Evolutionary conservation across 2,113 vertebrate species (phyloP).

Genomic region (Cathartes aura): DNA sequence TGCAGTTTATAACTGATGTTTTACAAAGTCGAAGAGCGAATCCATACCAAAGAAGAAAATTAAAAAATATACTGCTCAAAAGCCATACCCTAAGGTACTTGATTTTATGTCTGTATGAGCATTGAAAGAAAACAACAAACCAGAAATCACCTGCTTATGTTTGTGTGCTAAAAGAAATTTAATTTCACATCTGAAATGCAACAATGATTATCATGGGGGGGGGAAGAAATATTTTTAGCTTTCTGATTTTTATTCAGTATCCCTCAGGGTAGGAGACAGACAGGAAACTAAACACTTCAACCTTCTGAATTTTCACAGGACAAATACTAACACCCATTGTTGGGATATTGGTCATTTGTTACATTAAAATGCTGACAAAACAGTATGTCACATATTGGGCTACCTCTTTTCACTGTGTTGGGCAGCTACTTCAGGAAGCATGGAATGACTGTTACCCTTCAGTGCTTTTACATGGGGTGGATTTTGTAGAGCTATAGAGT

Average conservation of each 20-base stretch:
- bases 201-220: neutral
- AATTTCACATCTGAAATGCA: neutral
- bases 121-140: neutral
- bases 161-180: neutral
- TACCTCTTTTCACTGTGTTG: neutral
- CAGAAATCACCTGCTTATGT: neutral
- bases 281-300: neutral
- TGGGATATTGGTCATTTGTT: neutral
- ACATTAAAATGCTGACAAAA: neutral
- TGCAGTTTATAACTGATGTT: slow-evolving; percentile 51
- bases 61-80: neutral
- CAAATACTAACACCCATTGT: neutral
- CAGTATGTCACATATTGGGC: fast-evolving
- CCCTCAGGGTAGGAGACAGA: neutral
- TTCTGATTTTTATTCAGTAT: neutral
- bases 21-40: slow-evolving; percentile 55
- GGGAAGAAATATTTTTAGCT: neutral
- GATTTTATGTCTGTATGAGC: neutral
- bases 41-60: slow-evolving; percentile 24
- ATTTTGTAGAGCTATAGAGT: neutral
- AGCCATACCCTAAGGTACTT: neutral
- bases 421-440: neutral
- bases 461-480: neutral
- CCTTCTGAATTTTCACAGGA: neutral
- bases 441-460: neutral